Base-by-base conservation (phyloP, 1,140 invertebrate species). In the Bombus consobrinus region DNA sequence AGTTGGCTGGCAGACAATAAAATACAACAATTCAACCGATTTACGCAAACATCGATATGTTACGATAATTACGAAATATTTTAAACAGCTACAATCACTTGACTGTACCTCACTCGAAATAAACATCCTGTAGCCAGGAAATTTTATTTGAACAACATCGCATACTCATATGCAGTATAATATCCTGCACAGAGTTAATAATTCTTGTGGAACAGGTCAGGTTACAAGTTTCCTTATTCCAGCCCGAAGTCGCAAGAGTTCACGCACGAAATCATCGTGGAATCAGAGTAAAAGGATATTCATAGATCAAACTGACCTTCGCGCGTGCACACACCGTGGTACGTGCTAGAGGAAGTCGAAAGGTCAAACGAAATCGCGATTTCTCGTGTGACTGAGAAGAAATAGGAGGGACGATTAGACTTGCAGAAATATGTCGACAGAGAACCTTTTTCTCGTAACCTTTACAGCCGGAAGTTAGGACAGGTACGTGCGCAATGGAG, bases 401-500 rank as follows among this genome's bases (percentile, higher is more conserved):
- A 71, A 71, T 78, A 22, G n/a, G 13, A 12, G 37, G 15, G 18
- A 43, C 39, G 37, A 39, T 13, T 25, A 43, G 41, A 34, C 22
- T 43, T 47, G 10, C n/a, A 66, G 34, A 43, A 75, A 82, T 32
- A 32, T 15, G 73, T 22, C 25, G 80, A 74, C 41, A 25, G 59
- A 18, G 28, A 18, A 41, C 47, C 47, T 53, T 53, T 53, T 22
- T 53, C 47, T 53, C 18, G 47, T 53, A 74, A 43, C 66, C 34
- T 47, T 73, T 53, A 34, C 37, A 25, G 71, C 47, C 78, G n/a
- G 82, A 87, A 85, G 71, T 87, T 88, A 68, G 62, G 74, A 57
- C 59, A 39, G 74, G 47, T 88, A 78, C 71, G 86, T 78, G 88
- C 71, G 41, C 69, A 47, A 79, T 72, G 69, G 85, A 88, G 78